Percentiles rank a stretch among this genome's conserved stretches.
Evolutionary conservation across 2,888 invertebrate genomes (phyloP).

Genomic region (Xanthia icteritia): DNA sequence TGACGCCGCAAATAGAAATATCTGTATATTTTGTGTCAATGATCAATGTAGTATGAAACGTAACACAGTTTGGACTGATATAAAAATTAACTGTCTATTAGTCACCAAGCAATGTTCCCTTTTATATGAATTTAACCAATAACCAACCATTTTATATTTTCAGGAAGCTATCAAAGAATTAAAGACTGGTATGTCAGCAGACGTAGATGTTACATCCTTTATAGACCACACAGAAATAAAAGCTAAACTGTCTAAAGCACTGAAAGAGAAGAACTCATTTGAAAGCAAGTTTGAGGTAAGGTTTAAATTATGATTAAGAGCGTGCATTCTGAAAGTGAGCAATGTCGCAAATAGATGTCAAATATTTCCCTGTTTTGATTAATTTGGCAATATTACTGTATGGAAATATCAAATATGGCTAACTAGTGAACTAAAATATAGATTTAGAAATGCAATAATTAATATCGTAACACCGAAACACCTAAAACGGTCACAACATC

Average conservation of each 20-base stretch:
- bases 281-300: constrained; percentile 85
- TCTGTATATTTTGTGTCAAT: not conserved
- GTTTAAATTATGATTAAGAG: not conserved
- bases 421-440: no score
- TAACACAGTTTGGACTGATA: not conserved
- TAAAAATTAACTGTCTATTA: not conserved
- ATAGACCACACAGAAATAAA: constrained; percentile 87
- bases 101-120: not conserved
- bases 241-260: constrained; percentile 84
- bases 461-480: no score
- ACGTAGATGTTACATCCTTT: constrained; percentile 81
- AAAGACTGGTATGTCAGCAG: constrained; percentile 77
- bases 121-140: not conserved
- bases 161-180: constrained; percentile 86
- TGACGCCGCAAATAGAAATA: not conserved
- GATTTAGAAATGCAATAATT: no score
- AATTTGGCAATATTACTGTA: no score
- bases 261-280: constrained; percentile 81
- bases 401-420: no score
- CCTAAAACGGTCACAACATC: no score
- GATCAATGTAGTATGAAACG: not conserved
- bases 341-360: no score
- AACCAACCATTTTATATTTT: constrained; percentile 51
- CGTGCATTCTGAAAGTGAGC: no score
- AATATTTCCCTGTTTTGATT: no score